Conservation (phyloP, 2,113 vertebrate genomes). For the Urocitellus parryii region DNA sequence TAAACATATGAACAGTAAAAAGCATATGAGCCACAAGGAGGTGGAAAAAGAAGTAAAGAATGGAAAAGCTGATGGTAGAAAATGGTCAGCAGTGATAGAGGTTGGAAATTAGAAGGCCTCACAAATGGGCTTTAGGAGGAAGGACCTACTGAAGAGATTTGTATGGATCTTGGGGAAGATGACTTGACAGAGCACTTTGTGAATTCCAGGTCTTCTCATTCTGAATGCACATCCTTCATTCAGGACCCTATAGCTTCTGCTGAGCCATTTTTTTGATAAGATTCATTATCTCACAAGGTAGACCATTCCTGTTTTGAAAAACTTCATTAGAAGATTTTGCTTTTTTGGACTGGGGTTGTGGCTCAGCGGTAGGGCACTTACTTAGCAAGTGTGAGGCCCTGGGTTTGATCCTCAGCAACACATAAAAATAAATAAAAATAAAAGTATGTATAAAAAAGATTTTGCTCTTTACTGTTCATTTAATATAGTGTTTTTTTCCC, state of each 20-base stretch:
- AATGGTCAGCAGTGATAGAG: not conserved
- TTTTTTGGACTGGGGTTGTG: not conserved
- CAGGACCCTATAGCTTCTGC: not conserved
- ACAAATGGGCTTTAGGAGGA: not conserved
- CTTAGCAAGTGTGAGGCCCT: too few species aligned
- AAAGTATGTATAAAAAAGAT: not conserved
- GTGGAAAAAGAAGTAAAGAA: not conserved
- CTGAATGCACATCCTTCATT: not conserved
- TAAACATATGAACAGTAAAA: not conserved
- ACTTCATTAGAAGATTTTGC: conserved; percentile 28
- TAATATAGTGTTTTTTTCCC: not conserved
- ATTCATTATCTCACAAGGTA: conserved; percentile 8
- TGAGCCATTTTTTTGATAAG: not conserved
- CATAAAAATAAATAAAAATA: too few species aligned
- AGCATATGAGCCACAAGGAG: not conserved
- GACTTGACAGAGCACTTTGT: not conserved
- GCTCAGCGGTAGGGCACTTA: too few species aligned
- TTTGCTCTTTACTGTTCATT: not conserved
- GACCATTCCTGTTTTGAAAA: conserved; percentile 49
- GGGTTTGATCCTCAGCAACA: too few species aligned
- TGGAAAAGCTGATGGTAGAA: not conserved
- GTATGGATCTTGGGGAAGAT: not conserved
- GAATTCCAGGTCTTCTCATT: not conserved
- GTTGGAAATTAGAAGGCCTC: not conserved
- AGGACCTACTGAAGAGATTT: not conserved